Evolutionary conservation across 2,888 invertebrate species (phyloP).

Genomic region (Acleris laterana): DNA sequence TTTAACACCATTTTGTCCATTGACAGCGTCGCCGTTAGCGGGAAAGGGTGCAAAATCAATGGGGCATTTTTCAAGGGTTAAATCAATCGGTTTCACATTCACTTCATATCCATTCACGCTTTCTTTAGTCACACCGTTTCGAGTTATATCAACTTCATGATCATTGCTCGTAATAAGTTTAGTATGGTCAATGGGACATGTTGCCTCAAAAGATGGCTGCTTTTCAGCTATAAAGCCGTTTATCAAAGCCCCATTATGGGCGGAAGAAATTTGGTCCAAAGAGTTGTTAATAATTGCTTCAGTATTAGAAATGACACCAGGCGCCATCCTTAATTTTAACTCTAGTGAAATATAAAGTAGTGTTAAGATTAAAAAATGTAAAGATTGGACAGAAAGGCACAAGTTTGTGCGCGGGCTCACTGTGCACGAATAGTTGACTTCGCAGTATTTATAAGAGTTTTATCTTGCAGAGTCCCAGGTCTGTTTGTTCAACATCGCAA

Average conservation of each 20-base stretch:
- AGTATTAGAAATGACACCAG: constrained; percentile 66
- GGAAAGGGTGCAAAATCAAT: background rate
- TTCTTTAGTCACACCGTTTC: constrained; percentile 24
- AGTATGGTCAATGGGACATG: constrained; percentile 50
- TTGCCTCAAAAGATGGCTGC: constrained; percentile 45
- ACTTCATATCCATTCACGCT: constrained; percentile 10
- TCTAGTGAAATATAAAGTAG: background rate
- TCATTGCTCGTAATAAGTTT: constrained; percentile 6
- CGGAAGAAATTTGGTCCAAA: constrained; percentile 47
- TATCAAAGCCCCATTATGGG: constrained; percentile 49
- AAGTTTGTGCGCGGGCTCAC: constrained; percentile 61
- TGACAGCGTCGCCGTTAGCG: constrained; percentile 35
- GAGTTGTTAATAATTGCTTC: constrained; percentile 58
- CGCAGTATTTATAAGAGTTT: constrained; percentile 73
- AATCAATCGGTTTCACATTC: constrained; percentile 11
- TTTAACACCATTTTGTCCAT: constrained; percentile 38
- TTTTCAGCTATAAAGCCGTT: constrained; percentile 45
- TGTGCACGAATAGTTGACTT: constrained; percentile 56
- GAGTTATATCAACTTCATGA: constrained; percentile 33
- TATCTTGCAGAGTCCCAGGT: constrained; percentile 54
- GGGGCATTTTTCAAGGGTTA: constrained; percentile 7
- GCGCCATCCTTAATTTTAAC: constrained; percentile 62
- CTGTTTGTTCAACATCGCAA: constrained; percentile 36
- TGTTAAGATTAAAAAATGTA: constrained; percentile 11
- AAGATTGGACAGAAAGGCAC: constrained; percentile 48